Evolutionary conservation across 2,888 invertebrate species (phyloP).

Genomic region (Macaria liturata): DNA sequence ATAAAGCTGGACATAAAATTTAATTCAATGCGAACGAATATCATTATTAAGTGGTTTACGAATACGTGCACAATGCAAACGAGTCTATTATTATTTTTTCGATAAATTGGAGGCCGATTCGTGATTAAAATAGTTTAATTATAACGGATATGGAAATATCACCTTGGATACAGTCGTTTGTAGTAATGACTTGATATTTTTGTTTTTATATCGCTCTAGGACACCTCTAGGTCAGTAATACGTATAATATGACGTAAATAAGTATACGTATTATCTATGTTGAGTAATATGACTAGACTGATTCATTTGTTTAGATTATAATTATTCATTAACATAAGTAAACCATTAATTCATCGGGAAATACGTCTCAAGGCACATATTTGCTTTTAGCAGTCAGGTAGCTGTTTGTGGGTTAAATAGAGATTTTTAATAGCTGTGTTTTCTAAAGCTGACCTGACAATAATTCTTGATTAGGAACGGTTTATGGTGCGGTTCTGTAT

Average conservation of each 20-base stretch:
- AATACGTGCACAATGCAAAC: constrained; percentile 7
- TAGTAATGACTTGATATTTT: constrained; percentile 5
- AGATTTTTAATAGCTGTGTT: no score
- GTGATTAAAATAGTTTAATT: constrained; percentile 16
- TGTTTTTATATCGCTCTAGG: constrained; percentile 15
- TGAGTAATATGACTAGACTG: constrained; percentile 1
- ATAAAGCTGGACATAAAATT: no score
- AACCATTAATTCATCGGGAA: constrained; percentile 11
- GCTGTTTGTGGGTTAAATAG: no score
- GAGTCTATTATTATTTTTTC: constrained; percentile 14
- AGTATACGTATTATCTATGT: background rate
- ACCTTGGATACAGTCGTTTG: constrained; percentile 16
- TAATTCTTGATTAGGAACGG: background rate
- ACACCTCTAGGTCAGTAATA: constrained; percentile 16
- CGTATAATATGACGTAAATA: constrained; percentile 1
- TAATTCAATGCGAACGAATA: constrained; percentile 11
- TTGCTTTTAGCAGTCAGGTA: constrained; percentile 1
- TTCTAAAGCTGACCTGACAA: background rate
- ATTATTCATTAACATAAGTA: constrained; percentile 12
- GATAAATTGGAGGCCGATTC: constrained; percentile 16
- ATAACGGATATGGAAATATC: constrained; percentile 23
- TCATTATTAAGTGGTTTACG: constrained; percentile 4
- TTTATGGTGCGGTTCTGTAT: no score
- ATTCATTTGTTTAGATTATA: background rate
- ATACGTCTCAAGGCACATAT: constrained; percentile 14